Percentiles rank a stretch among this genome's conserved stretches.
phyloP scores from a whole-genome alignment of 2,888 invertebrate genomes.

The Lamellibrachia columna region DNA sequence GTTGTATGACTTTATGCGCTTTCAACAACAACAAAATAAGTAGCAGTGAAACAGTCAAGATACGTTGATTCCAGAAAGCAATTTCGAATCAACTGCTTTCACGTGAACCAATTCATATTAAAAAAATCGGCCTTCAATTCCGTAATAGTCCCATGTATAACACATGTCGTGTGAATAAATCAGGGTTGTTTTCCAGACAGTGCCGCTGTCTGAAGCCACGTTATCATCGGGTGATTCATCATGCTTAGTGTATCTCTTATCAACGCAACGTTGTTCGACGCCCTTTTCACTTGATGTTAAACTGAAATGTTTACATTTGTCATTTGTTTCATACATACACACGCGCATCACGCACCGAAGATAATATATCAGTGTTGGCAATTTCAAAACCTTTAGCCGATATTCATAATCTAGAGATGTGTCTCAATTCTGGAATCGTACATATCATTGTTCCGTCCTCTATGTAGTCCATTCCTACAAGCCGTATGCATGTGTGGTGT shows the following conservation, averaged over 20 bases:
- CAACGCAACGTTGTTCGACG: neutral
- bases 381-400: too few relatives aligned
- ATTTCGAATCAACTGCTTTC: neutral
- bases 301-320: neutral
- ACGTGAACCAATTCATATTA: neutral
- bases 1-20: too few relatives aligned
- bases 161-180: neutral
- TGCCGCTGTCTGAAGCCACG: neutral
- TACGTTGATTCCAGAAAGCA: too few relatives aligned
- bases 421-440: too few relatives aligned
- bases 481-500: neutral
- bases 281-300: neutral
- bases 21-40: too few relatives aligned
- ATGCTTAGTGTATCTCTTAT: neutral
- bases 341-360: too few relatives aligned
- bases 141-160: too few relatives aligned
- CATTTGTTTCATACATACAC: neutral
- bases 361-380: too few relatives aligned
- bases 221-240: neutral
- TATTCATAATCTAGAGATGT: too few relatives aligned
- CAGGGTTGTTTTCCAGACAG: neutral
- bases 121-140: neutral
- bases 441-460: neutral
- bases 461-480: neutral
- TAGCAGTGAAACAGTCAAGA: too few relatives aligned